These are phyloP conservation scores for Tachycineta bicolor DNA, from an alignment of 2,113 vertebrate species.

Conservation along the genomic window DNA sequence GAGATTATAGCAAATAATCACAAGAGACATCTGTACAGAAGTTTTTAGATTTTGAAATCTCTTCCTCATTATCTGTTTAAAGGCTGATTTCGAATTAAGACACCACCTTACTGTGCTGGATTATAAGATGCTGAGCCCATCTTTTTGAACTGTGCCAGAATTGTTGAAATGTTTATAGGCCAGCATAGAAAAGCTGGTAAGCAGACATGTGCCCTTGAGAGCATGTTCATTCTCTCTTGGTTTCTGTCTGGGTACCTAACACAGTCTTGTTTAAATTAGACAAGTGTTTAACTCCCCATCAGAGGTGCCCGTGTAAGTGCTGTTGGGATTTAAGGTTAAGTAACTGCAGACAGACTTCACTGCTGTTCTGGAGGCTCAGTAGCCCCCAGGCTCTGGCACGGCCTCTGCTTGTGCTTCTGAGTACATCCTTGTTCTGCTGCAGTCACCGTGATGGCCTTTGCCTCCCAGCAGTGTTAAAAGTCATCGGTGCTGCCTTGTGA, in stretches of 20 bases:
- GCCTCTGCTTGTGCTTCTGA: not conserved
- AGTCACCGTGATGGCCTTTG: not conserved
- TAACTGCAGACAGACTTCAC: not conserved
- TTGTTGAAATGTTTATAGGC: not conserved
- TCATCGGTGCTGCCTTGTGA: not conserved
- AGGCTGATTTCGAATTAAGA: not conserved
- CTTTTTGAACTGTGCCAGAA: not conserved
- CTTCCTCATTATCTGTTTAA: not conserved
- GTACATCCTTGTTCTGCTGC: not conserved
- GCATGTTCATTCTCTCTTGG: not conserved
- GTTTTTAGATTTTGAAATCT: not conserved
- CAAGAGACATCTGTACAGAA: not conserved
- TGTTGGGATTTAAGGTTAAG: conserved; percentile 38
- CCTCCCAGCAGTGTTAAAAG: not conserved
- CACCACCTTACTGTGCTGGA: not conserved
- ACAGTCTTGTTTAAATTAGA: not conserved
- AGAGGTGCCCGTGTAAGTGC: not conserved
- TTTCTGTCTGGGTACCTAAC: not conserved
- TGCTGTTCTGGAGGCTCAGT: not conserved
- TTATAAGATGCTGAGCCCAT: not conserved
- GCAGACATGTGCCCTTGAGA: not conserved
- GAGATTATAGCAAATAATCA: not conserved
- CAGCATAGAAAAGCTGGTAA: not conserved
- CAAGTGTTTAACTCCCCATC: conserved; percentile 18
- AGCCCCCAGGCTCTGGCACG: not conserved